phyloP scores from a whole-genome alignment of 2,888 invertebrate genomes.

The Escarpia spicata region DNA sequence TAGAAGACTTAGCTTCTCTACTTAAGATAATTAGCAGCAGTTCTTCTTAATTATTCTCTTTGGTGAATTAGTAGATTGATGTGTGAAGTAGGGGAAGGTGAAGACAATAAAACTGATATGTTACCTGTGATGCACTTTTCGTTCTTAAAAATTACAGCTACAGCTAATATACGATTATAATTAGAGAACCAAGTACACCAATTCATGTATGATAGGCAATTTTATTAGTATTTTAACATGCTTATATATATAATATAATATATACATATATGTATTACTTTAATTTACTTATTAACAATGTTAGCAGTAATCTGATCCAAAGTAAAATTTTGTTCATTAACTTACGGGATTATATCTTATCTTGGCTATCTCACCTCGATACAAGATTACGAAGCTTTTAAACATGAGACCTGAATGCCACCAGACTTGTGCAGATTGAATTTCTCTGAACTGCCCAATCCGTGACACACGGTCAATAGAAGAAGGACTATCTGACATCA shows the following conservation, averaged over 20 bases:
- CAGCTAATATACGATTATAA: neutral
- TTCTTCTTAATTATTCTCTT: neutral
- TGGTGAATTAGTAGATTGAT: neutral
- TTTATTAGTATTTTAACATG: no score
- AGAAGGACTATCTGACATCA: neutral
- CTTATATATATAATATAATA: no score
- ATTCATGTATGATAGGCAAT: no score
- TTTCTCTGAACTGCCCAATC: neutral
- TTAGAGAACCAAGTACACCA: no score
- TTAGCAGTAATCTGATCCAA: neutral
- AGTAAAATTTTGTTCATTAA: conserved; percentile 2
- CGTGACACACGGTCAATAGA: neutral
- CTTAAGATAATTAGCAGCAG: conserved; percentile 14
- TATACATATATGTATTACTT: no score
- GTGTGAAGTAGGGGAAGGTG: neutral
- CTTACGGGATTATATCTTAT: neutral
- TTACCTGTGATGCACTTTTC: neutral
- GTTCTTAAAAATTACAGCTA: neutral
- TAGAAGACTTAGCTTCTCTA: neutral
- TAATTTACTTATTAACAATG: neutral
- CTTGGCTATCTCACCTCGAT: neutral
- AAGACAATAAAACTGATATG: neutral
- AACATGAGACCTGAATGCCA: neutral
- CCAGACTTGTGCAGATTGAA: neutral
- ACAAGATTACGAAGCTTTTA: conserved; percentile 1